Evolutionary conservation across 2,113 vertebrate genomes (phyloP).

Genomic region (Saccopteryx bilineata): DNA sequence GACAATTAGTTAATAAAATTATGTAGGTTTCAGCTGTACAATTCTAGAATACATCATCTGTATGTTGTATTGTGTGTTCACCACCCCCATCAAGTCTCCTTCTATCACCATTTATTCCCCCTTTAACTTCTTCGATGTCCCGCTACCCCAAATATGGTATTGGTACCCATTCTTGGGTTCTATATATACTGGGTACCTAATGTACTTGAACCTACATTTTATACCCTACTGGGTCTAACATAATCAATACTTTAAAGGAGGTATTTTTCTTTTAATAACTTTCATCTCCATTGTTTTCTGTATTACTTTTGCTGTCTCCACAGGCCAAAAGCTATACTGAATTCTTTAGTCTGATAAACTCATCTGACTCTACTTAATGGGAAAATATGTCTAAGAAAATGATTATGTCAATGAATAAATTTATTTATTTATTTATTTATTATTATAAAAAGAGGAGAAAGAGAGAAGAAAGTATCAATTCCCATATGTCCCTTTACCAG

Average conservation of each 20-base stretch:
- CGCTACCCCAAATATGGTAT: neutral
- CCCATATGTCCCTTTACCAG: too few species aligned
- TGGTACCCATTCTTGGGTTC: neutral
- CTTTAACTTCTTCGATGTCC: too few species aligned
- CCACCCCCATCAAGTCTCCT: too few species aligned
- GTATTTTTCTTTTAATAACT: neutral
- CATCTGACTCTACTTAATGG: neutral
- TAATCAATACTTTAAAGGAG: neutral
- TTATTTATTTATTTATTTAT: neutral
- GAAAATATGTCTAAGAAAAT: conserved; percentile 2
- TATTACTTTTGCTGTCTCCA: neutral
- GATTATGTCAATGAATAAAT: neutral
- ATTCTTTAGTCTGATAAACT: neutral
- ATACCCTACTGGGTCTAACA: neutral
- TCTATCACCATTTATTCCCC: too few species aligned
- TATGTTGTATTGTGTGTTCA: too few species aligned
- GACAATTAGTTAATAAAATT: too few species aligned
- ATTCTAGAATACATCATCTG: too few species aligned
- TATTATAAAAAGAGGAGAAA: too few species aligned
- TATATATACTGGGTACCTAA: neutral
- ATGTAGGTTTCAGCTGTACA: too few species aligned
- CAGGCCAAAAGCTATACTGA: neutral
- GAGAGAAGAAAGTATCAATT: too few species aligned
- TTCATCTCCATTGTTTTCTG: neutral
- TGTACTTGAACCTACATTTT: neutral